Conservation (phyloP, 1,140 invertebrate genomes). For the Aphelenchoides fujianensis region DNA sequence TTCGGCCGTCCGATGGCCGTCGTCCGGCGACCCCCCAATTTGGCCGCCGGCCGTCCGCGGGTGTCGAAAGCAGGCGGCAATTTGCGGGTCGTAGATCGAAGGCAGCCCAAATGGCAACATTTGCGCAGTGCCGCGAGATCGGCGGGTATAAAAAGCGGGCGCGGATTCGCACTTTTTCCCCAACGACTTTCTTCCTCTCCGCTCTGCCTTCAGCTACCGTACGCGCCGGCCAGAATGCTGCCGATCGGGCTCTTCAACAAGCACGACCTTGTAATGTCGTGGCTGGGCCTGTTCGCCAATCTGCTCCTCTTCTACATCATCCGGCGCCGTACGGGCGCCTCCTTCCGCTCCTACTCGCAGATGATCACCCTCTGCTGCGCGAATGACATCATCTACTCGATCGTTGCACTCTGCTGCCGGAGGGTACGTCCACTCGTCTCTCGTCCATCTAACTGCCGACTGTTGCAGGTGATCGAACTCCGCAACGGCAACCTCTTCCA, state of each 20-base stretch:
- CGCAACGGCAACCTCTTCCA: background rate
- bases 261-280: background rate
- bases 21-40: too few species aligned
- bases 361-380: background rate
- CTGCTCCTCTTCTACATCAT: slow-evolving; percentile 3
- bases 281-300: background rate
- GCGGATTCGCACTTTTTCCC: too few species aligned
- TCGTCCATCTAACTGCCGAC: background rate
- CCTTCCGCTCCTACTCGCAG: background rate
- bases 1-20: too few species aligned
- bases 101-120: too few species aligned
- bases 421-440: background rate
- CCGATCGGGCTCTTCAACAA: background rate
- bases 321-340: background rate
- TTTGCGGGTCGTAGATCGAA: too few species aligned
- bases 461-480: slow-evolving; percentile 12
- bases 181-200: background rate
- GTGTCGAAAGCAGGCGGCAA: too few species aligned
- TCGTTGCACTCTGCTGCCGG: background rate
- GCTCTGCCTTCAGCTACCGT: too few species aligned
- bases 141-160: too few species aligned
- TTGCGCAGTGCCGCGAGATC: too few species aligned
- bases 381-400: slow-evolving; percentile 10
- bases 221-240: slow-evolving; percentile 4
- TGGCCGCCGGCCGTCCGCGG: too few species aligned